phyloP scores from a whole-genome alignment of 2,797 vertebrate species.

The Agapornis canus region DNA sequence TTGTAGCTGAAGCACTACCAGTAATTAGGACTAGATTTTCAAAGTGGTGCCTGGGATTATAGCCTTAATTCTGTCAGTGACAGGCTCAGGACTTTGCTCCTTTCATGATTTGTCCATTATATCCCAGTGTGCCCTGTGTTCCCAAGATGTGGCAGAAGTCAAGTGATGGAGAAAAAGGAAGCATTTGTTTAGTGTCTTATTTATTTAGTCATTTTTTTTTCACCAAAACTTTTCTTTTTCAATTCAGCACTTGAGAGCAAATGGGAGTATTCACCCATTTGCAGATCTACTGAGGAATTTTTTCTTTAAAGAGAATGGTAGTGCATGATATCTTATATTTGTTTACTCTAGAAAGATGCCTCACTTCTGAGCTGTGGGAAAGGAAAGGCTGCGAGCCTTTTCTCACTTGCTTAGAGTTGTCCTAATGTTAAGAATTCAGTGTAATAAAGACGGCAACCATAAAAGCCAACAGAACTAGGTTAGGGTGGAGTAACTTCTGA shows the following conservation, averaged over 20 bases:
- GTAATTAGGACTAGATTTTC: constrained; percentile 42
- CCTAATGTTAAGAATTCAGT: not conserved
- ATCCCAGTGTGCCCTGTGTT: not conserved
- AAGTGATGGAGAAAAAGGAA: not conserved
- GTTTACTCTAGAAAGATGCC: not conserved
- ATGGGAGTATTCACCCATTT: not conserved
- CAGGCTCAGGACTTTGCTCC: not conserved
- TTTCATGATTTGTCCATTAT: not conserved
- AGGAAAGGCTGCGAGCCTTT: not conserved
- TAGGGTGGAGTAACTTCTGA: not conserved
- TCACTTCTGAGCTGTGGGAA: not conserved
- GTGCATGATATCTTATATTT: not conserved
- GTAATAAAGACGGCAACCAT: not conserved
- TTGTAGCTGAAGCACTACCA: not conserved
- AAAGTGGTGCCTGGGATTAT: constrained; percentile 14
- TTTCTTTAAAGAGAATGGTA: not conserved
- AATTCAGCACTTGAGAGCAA: not conserved
- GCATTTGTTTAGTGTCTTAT: not conserved
- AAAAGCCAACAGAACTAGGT: not conserved
- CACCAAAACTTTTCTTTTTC: not conserved
- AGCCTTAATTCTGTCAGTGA: not conserved
- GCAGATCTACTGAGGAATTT: not conserved
- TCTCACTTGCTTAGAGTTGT: not conserved
- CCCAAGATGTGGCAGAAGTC: not conserved
- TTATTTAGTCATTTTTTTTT: not conserved